Evolutionary conservation across 2,888 invertebrate genomes (phyloP).

Genomic region (Caenorhabditis parvicauda): DNA sequence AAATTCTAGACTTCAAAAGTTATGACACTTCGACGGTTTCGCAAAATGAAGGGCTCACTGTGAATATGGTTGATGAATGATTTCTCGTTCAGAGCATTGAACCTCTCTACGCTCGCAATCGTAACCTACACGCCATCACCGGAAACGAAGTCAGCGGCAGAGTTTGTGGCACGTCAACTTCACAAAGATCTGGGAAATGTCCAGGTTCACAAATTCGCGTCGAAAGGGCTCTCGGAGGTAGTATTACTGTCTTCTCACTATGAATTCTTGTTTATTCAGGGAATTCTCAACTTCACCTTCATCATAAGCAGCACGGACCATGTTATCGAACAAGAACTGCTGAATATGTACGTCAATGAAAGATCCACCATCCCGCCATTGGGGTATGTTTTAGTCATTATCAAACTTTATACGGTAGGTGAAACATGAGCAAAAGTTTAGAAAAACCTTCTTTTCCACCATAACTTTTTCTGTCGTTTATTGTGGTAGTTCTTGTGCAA

Average conservation of each 20-base stretch:
- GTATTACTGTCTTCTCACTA: not conserved
- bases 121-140: conserved; percentile 35
- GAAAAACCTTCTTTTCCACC: no score
- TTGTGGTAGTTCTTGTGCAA: no score
- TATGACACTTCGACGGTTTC: no score
- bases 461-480: no score
- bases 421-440: no score
- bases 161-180: conserved; percentile 14
- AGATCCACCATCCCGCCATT: conserved; percentile 24
- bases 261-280: conserved; percentile 7
- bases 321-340: conserved; percentile 11
- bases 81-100: conserved; percentile 11
- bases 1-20: conserved; percentile 1
- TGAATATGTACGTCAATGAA: conserved; percentile 17
- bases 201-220: conserved; percentile 21
- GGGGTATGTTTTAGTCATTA: conserved; percentile 8
- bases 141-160: conserved; percentile 25
- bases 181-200: conserved; percentile 9
- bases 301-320: conserved; percentile 22
- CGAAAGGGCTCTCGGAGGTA: conserved; percentile 26
- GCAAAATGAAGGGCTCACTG: no score
- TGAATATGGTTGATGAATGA: no score
- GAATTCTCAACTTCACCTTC: conserved; percentile 29
- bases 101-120: conserved; percentile 23
- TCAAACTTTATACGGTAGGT: no score